These are phyloP conservation scores for Campoletis raptor DNA, from an alignment of 2,888 invertebrate genomes.

Conservation along the genomic window DNA sequence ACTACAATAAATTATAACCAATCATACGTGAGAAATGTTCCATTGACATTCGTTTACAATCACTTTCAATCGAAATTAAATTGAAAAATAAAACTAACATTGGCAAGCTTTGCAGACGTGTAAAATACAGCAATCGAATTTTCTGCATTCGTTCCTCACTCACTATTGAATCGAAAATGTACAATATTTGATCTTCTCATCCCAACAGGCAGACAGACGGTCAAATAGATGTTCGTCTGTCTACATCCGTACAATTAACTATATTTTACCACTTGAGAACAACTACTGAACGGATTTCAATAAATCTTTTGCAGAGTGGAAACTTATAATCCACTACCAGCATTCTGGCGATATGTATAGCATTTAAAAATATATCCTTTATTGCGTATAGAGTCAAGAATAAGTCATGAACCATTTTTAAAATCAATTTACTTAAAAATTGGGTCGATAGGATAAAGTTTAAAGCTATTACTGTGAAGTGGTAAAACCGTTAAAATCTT, in stretches of 20 bases:
- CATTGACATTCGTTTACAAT: constrained; percentile 54
- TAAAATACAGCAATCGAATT: background rate
- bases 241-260: background rate
- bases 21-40: constrained; percentile 53
- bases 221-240: background rate
- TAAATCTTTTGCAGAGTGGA: background rate
- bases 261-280: background rate
- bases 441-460: too few species aligned
- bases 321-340: background rate
- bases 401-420: too few species aligned
- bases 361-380: too few species aligned
- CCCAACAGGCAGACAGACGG: background rate
- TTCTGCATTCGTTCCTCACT: background rate
- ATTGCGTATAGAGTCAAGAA: too few species aligned
- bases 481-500: too few species aligned
- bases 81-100: constrained; percentile 20
- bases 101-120: background rate
- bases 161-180: background rate
- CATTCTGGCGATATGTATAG: too few species aligned
- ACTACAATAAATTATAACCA: constrained; percentile 9
- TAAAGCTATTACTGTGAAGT: too few species aligned
- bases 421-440: too few species aligned
- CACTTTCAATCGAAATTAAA: constrained; percentile 26
- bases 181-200: background rate
- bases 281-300: background rate